phyloP scores from a whole-genome alignment of 2,113 vertebrate genomes.

The Acrocephalus kingi region DNA sequence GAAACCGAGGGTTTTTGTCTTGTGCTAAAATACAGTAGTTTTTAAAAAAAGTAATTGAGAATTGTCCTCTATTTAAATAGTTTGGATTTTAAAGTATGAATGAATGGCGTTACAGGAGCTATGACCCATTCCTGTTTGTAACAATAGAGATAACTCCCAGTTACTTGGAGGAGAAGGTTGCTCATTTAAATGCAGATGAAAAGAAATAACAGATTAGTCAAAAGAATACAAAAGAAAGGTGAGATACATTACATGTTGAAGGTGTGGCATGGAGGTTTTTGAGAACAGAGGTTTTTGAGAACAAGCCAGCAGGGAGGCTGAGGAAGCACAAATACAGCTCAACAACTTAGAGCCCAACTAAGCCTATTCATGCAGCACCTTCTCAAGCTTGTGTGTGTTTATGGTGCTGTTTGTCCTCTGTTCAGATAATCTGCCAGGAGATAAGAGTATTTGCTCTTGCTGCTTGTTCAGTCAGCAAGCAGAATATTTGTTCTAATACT shows the following conservation, averaged over 20 bases:
- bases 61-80: not conserved
- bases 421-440: not conserved
- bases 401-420: not conserved
- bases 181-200: not conserved
- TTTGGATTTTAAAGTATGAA: not conserved
- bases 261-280: not conserved
- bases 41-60: not conserved
- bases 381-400: not conserved
- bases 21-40: not conserved
- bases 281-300: not conserved
- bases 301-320: not conserved
- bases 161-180: not conserved
- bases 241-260: not conserved
- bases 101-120: not conserved
- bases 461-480: not conserved
- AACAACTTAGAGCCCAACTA: not conserved
- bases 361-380: not conserved
- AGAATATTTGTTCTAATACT: not conserved
- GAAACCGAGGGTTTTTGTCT: constrained; percentile 8
- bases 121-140: not conserved
- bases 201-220: not conserved
- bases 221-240: not conserved
- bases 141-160: not conserved
- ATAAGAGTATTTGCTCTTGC: not conserved
- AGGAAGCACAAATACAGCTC: not conserved